Evolutionary conservation across 2,113 vertebrate genomes (phyloP), one percentile per base, ranked within the genome.

Genomic region (Coturnix japonica): DNA sequence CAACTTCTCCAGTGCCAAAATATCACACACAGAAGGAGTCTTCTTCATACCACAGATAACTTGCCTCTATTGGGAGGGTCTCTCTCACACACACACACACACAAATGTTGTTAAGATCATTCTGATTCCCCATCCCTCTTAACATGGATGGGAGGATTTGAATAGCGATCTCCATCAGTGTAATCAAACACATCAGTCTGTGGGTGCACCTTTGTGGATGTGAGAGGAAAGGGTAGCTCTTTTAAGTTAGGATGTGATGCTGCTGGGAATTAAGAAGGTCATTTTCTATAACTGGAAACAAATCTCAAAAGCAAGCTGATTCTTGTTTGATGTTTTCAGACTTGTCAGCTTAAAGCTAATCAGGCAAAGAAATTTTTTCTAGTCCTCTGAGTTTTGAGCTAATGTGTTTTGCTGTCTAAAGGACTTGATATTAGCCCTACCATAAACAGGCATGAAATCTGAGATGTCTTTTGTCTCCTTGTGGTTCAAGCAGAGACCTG

Each of bases 341-440:
- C 57, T 87, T 66, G 43, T 28, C 67, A 91, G 61, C 74, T 90
- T 92, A 93, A 91, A 96, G 65, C 6, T 90, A 88, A 95, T 93
- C 77, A 92, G 74, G 78, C 53, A 90, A 91, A 95, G 66, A 87
- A 89, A 70, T 94, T 91, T 93, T 78, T 93, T 93, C 63, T 88
- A 93, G 82, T 91, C 77, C 82, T 95, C 53, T 83, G 78, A 91
- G 75, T 90, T 96, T 87, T 89, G 46, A 90, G 44, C 35, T 85
- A 86, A 95, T 86, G 41, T 92, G 54, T 92, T 95, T 87, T 91
- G 31, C 61, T 92, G 64, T 77, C 47, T 91, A 92, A 93, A 94
- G 74, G 56, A 72, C 73, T 94, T 91, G 26, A 46, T 91, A 87
- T 85, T 81, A 88, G 61, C 54, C 33, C 25, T 72, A 39, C 33